Evolutionary conservation across 2,797 vertebrate genomes (phyloP).

Genomic region (Pelochelys cantorii): DNA sequence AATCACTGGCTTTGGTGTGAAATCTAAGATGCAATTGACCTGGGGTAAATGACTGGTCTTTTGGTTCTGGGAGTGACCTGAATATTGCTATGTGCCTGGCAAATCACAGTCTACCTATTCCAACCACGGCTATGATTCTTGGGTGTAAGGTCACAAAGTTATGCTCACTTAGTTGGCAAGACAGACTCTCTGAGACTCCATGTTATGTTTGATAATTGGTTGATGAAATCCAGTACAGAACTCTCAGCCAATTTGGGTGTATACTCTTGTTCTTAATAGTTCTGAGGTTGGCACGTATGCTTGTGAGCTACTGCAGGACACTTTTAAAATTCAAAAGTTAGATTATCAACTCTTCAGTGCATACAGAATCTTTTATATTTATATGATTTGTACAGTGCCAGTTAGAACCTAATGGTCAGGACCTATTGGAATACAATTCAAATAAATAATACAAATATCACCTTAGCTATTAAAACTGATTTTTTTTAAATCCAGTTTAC

Average conservation of each 20-base stretch:
- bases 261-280: background rate
- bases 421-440: background rate
- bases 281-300: background rate
- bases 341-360: constrained; percentile 6
- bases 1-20: background rate
- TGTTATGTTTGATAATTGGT: background rate
- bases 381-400: constrained; percentile 16
- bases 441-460: background rate
- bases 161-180: background rate
- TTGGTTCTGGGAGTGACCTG: background rate
- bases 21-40: background rate
- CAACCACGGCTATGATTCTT: background rate
- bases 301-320: background rate
- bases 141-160: background rate
- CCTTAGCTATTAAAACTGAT: background rate
- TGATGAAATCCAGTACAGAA: background rate
- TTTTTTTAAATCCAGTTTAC: background rate
- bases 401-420: constrained; percentile 6
- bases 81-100: background rate
- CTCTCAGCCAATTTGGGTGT: background rate
- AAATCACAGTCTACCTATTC: no score
- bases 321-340: constrained; percentile 4
- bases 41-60: background rate
- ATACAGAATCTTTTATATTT: background rate
- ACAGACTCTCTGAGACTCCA: background rate